Evolutionary conservation across 1,140 invertebrate species (phyloP), one percentile per base, ranked within the genome.

Genomic region (Elymnias hypermnestra): DNA sequence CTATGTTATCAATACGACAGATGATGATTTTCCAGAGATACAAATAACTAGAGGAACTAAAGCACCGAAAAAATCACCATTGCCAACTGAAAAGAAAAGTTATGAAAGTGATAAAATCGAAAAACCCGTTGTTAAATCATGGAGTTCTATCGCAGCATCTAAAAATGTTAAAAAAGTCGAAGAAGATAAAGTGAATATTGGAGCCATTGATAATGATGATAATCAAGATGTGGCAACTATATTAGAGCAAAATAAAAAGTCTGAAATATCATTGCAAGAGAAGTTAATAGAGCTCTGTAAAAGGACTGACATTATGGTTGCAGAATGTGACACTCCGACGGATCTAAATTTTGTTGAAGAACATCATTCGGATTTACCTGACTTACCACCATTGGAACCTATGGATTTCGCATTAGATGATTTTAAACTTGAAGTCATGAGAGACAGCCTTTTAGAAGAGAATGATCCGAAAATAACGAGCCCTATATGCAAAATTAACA

Each of bases 301-400:
- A 43, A 65, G 74, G 51, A 85, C 69, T 7, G 83, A 87, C 54
- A 82, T 87, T 7, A 74, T 87, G 57, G 74, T 87, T 3, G 86
- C 83, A 0, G 64, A 83, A 37, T 87, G 86, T 28, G 86, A 86
- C 46, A 59, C 72, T 1, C 75, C 81, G 13, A 60, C 72, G 9
- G 77, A 83, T 45, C 54, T 87, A 3, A 76, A 79, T 42, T 87
- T 86, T 37, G 71, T 86, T 1, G 84, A 87, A 35, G 82, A 87
- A 66, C 83, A 86, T 56, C 82, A 87, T 53, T 68, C 75, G 5
- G 68, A 68, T 8, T 28, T 79, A 10, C 50, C 63, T 5, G 84
- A 87, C 40, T 58, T 86, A n/a, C 78, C 86, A 0, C 82, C 83
- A 1, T 50, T 87, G 13, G 83, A 84, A 43, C 65, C 74, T 2